Evolutionary conservation across 2,113 vertebrate species (phyloP), one percentile per base, ranked within the genome.

Genomic region (Rhizomys pruinosus): DNA sequence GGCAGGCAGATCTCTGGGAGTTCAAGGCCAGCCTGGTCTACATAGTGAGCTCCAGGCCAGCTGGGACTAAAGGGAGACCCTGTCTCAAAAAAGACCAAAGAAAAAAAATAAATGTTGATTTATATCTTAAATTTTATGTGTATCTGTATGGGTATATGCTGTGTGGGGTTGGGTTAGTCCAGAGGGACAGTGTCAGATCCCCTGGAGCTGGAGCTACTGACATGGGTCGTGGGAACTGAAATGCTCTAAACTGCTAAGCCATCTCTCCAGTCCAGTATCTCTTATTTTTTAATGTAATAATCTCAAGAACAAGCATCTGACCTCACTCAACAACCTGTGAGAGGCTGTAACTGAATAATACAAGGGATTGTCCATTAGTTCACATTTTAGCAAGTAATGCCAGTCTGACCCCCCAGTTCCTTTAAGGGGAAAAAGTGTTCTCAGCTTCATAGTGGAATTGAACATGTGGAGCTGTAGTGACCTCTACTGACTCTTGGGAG

Each of bases 401-500:
- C 90, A 47, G 34, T 76, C 10, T 88, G 39, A n/a, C n/a, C 92
- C 9, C 3, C 25, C 77, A 63, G 34, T 32, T 39, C n/a, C 42
- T 89, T 79, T 61, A 71, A 23, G 69, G 47, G 61, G 77, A 47
- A 84, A 80, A 10, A 17, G n/a, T 34, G 3, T 78, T 37, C 44
- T 74, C n/a, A n/a, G n/a, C 34, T 78, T 59, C 44, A 13, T 10
- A 55, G 44, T 34, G 42, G 27, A 92, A 85, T 63, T 68, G 25
- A 94, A 86, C 74, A 64, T 66, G 22, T 90, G 79, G 80, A 44
- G 81, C 86, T 93, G 61, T 77, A 93, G 92, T 92, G 97, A 93
- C 89, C 94, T 93, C 96, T 93, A 16, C 93, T 91, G 96, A 96
- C 91, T 80, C 69, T 63, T 29, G 27, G n/a, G 34, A 71, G 94